Base-by-base conservation (phyloP, 2,797 vertebrate species). In the Chlorospingus semifuscus region DNA sequence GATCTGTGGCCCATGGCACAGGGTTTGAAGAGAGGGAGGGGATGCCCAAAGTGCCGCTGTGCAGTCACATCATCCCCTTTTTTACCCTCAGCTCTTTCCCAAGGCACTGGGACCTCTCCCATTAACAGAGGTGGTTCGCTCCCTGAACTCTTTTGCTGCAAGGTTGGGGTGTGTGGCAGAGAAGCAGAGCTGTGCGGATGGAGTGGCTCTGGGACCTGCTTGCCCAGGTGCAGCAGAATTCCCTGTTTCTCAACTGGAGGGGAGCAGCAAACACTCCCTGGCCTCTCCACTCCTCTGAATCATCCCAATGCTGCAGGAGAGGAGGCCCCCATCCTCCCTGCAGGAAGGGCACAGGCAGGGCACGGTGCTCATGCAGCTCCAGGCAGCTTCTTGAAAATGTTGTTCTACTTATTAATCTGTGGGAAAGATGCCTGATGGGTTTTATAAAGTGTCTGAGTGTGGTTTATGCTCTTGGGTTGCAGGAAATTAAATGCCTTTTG, bases 401-500 rank as follows among this genome's bases (percentile, higher is more conserved):
- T 80, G 61, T 53, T 76, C 93, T 91, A 65, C 89, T 94, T 89
- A 86, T 83, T 70, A 74, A 57, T 91, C 61, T 56, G 78, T 81
- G 69, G 61, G 85, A 81, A 78, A 74, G 65, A 75, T 72, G 82
- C 79, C 77, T 86, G 94, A 71, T 0, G 11, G 79, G 69, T 71
- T 89, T 92, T 89, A 37, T 68, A 41, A 89, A 89, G 79, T 30
- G 50, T 78, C 77, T 92, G 85, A 88, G 69, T 39, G 41, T 2
- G 29, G 76, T 81, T 91, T 91, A 22, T 75, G 84, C 82, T 94
- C 87, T 87, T 42, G 76, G 72, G 50, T 56, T 86, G 76, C 85
- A 95, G 94, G 87, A 94, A 95, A 94, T 94, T 77, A 94, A 93
- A 86, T 86, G 85, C 69, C 77, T 93, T 71, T 83, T 0, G 8